Evolutionary conservation across 1,140 invertebrate species (phyloP).

Genomic region (Listronotus oregonensis): DNA sequence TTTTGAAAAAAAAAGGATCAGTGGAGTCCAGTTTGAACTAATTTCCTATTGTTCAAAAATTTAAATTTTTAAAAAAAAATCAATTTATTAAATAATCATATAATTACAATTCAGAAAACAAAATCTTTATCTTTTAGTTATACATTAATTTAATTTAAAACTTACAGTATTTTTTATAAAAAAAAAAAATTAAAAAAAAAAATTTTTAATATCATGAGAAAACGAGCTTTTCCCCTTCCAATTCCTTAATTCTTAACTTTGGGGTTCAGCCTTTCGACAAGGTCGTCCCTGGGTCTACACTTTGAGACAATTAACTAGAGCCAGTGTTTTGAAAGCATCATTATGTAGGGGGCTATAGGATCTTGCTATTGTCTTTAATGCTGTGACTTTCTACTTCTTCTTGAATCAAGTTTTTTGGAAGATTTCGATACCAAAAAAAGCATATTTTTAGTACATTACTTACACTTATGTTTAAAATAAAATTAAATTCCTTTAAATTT

Average conservation of each 20-base stretch:
- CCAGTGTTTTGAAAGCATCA: constrained; percentile 64
- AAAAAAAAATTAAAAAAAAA: neutral
- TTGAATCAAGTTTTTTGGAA: constrained; percentile 75
- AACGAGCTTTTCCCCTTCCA: constrained; percentile 44
- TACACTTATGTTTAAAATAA: constrained; percentile 9
- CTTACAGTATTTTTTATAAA: neutral
- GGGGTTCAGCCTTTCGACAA: constrained; percentile 56
- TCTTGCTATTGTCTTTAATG: constrained; percentile 59
- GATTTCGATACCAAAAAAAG: constrained; percentile 66
- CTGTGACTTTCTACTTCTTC: constrained; percentile 74
- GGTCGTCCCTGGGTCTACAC: constrained; percentile 61
- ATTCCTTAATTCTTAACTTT: constrained; percentile 44
- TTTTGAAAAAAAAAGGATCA: too few species aligned
- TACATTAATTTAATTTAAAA: neutral
- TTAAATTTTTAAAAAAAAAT: too few species aligned
- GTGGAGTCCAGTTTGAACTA: too few species aligned
- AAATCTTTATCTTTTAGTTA: too few species aligned
- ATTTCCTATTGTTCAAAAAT: too few species aligned
- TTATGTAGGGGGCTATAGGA: constrained; percentile 68
- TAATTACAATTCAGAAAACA: too few species aligned
- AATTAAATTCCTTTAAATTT: constrained; percentile 55
- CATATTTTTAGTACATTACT: constrained; percentile 13
- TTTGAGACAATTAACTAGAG: constrained; percentile 59
- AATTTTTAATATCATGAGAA: constrained; percentile 16
- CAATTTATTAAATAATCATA: too few species aligned